Evolutionary conservation across 2,888 invertebrate species (phyloP), one percentile per base, ranked within the genome.

Genomic region (Empis stercorea): DNA sequence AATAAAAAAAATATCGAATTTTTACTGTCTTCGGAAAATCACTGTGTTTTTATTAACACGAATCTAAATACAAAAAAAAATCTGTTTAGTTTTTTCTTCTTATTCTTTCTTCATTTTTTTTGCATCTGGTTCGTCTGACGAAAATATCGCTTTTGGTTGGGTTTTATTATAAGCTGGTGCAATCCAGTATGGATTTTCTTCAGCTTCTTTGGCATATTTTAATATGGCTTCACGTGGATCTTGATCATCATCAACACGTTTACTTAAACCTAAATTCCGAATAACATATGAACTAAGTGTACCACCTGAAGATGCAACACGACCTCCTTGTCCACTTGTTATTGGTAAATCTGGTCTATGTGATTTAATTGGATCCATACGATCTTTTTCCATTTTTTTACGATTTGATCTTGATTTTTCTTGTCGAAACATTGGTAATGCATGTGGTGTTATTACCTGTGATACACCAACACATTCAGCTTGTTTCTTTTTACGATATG

Each of bases 131-230:
- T 63, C 61, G 0, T 54, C 51, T 27, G 30, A 17, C 48, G 83
- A 81, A 59, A 91, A 87, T 50, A 93, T 84, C 0, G 85, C 76
- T 55, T 79, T 79, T 0, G 95, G 94, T 58, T 95, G 95, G 0
- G 89, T 93, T 59, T 81, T 85, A 43, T 82, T 79, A 60, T 93
- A 93, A 1, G 93, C 93, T 0, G 92, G 93, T 0, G 92, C 81
- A 34, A 93, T 88, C 95, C 95, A 97, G 63, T 92, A 94, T 0
- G 96, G 96, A 74, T 96, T 91, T 62, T 95, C 91, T 43, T 79
- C 94, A 0, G 95, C 96, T 3, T 92, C 93, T 62, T 95, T 91
- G 0, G 96, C 96, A 65, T 81, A 94, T 55, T 92, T 87, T 48
- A 96, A 71, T 55, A 97, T 93, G 3, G 96, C 96, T 60, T 93